Evolutionary conservation across 2,888 invertebrate genomes (phyloP).

Genomic region (Patella ulyssiponensis): DNA sequence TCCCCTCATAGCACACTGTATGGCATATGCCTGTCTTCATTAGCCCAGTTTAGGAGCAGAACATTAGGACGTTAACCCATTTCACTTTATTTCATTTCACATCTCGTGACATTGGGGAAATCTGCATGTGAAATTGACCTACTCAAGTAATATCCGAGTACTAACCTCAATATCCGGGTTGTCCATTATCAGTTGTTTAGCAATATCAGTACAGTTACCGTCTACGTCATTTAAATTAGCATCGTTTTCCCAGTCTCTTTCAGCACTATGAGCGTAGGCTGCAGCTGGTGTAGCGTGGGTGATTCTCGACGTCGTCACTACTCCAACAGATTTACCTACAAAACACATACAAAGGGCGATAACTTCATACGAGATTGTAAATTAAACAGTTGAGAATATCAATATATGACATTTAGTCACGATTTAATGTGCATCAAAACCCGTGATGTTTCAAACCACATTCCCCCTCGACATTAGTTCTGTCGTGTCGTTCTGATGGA

Average conservation of each 20-base stretch:
- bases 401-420: no score
- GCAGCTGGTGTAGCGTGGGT: slow-evolving; percentile 59
- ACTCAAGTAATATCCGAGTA: neutral
- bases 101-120: neutral
- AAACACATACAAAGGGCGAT: neutral
- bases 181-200: slow-evolving; percentile 54
- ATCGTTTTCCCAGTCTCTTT: slow-evolving; percentile 55
- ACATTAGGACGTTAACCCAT: no score
- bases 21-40: no score
- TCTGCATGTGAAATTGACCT: neutral
- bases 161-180: slow-evolving; percentile 53
- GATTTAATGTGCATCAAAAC: no score
- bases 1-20: no score
- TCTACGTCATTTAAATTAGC: slow-evolving; percentile 28
- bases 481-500: no score
- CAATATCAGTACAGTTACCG: slow-evolving; percentile 53
- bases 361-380: no score
- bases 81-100: no score
- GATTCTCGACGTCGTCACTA: slow-evolving; percentile 56
- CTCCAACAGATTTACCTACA: slow-evolving; percentile 56
- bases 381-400: no score
- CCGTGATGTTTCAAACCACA: no score
- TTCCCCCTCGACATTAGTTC: no score
- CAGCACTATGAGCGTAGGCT: slow-evolving; percentile 49
- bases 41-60: no score